These are phyloP conservation scores for Dynastes tityus DNA, from an alignment of 2,888 invertebrate genomes.

Conservation along the genomic window DNA sequence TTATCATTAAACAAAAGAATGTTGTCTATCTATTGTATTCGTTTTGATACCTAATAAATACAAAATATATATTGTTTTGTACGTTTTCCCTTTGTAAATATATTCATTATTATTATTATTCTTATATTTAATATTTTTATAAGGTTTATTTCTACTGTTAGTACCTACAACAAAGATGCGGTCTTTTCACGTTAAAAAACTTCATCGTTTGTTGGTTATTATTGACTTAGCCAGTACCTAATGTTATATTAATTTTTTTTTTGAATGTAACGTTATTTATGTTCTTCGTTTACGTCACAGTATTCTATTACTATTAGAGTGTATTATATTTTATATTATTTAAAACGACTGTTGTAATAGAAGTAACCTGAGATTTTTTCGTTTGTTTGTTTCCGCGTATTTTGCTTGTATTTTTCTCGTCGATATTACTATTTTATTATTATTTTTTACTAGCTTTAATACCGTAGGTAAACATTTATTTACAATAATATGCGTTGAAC, in stretches of 20 bases:
- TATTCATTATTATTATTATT: conserved; percentile 51
- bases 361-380: conserved; percentile 51
- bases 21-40: neutral
- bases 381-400: conserved; percentile 38
- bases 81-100: conserved; percentile 53
- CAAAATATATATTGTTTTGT: conserved; percentile 10
- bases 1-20: neutral
- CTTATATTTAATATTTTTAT: conserved; percentile 45
- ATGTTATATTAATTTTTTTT: conserved; percentile 60
- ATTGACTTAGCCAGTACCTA: conserved; percentile 65
- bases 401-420: conserved; percentile 43
- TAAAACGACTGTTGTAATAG: conserved; percentile 59
- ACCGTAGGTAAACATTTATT: conserved; percentile 31
- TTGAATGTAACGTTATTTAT: conserved; percentile 52
- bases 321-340: conserved; percentile 57
- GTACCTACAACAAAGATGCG: conserved; percentile 55
- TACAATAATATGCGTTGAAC: conserved; percentile 11
- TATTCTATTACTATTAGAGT: conserved; percentile 62
- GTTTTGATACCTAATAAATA: conserved; percentile 12
- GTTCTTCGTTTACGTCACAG: conserved; percentile 65
- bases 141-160: conserved; percentile 54
- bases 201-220: conserved; percentile 62
- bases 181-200: conserved; percentile 53
- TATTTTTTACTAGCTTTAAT: conserved; percentile 49
- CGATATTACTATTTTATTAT: conserved; percentile 30